Evolutionary conservation across 2,888 invertebrate species (phyloP).

Genomic region (Tryphoninae sp.): DNA sequence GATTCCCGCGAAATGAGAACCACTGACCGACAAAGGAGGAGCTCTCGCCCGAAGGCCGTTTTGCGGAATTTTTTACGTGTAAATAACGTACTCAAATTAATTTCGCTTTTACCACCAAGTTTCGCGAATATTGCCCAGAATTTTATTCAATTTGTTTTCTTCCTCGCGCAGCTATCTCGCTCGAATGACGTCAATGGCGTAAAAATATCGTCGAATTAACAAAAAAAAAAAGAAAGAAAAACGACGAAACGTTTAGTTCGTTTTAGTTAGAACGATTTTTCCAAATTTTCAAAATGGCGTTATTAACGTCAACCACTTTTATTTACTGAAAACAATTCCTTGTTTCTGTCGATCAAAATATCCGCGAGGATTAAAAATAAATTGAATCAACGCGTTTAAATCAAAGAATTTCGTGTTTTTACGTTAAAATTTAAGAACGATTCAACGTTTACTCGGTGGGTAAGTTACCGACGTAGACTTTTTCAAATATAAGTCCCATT

Average conservation of each 20-base stretch:
- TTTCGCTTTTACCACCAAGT: constrained; percentile 50
- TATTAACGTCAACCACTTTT: too few relatives aligned
- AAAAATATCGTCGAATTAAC: background rate
- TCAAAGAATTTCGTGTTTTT: too few relatives aligned
- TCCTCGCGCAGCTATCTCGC: background rate
- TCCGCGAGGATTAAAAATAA: too few relatives aligned
- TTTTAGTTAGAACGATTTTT: too few relatives aligned
- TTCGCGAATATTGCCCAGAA: background rate
- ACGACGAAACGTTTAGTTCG: too few relatives aligned
- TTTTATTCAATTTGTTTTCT: background rate
- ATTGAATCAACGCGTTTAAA: too few relatives aligned
- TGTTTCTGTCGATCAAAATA: too few relatives aligned
- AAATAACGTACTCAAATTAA: constrained; percentile 63
- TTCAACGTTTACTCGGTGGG: background rate
- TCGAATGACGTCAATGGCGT: constrained; percentile 12
- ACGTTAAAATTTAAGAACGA: background rate
- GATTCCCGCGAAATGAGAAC: constrained; percentile 51
- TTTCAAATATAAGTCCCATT: background rate
- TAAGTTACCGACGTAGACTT: constrained; percentile 19
- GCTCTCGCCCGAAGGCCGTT: constrained; percentile 59
- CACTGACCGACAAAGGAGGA: constrained; percentile 64
- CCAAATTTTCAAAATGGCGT: too few relatives aligned
- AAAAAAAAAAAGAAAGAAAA: background rate
- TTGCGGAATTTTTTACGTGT: constrained; percentile 58
- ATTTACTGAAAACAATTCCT: too few relatives aligned